Conservation (phyloP, 2,888 invertebrate species). For the Chorisops tibialis region DNA sequence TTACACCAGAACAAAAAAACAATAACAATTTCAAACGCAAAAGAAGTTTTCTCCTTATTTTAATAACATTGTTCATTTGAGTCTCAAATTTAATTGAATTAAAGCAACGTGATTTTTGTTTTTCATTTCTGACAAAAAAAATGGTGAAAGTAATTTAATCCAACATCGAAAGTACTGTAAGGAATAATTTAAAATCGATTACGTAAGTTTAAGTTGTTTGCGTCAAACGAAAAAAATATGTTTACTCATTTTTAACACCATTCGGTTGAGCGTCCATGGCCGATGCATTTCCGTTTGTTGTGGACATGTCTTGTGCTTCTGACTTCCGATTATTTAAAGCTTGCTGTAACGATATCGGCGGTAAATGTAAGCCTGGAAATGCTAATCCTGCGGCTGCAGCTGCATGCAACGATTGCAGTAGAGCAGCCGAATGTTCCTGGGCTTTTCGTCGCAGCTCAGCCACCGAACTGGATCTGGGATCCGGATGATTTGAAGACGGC, state of each 20-base stretch:
- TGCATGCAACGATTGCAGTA: slow-evolving; percentile 68
- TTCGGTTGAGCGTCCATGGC: slow-evolving; percentile 30
- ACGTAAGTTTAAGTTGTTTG: too few relatives aligned
- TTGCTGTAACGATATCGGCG: slow-evolving; percentile 52
- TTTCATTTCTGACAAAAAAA: too few relatives aligned
- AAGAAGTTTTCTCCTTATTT: too few relatives aligned
- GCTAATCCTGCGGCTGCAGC: slow-evolving; percentile 53
- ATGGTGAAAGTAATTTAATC: too few relatives aligned
- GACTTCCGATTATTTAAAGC: slow-evolving; percentile 38
- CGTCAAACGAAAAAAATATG: not conserved
- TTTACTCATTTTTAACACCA: slow-evolving; percentile 24
- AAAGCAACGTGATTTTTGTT: too few relatives aligned
- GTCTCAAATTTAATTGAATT: too few relatives aligned
- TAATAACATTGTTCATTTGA: too few relatives aligned
- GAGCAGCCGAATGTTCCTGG: slow-evolving; percentile 90
- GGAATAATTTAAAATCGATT: too few relatives aligned
- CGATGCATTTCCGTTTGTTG: slow-evolving; percentile 46
- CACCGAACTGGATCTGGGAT: slow-evolving; percentile 80
- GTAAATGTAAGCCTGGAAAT: slow-evolving; percentile 54
- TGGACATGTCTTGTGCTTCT: slow-evolving; percentile 51
- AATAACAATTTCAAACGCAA: too few relatives aligned
- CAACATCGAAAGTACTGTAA: too few relatives aligned
- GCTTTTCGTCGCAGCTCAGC: slow-evolving; percentile 90
- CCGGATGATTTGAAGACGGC: slow-evolving; percentile 50
- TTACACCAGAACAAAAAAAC: too few relatives aligned